Conservation (phyloP, 2,888 invertebrate species). For the Drosophila hamatofila region DNA sequence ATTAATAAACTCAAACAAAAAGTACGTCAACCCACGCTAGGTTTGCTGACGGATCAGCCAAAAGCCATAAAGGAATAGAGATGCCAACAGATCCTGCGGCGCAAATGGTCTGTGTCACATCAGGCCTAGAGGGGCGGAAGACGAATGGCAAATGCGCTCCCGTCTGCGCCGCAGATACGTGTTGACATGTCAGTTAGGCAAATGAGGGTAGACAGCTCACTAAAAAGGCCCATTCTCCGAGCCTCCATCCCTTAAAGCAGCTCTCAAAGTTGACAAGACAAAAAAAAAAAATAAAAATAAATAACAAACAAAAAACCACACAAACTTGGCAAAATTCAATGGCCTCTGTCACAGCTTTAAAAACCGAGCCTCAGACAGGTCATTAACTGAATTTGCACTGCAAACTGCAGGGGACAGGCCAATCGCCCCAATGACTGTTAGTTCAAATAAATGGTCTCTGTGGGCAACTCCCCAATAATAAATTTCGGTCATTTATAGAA, state of each 20-base stretch:
- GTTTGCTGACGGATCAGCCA: conserved; percentile 65
- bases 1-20: conserved; percentile 69
- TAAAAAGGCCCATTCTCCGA: conserved; percentile 4
- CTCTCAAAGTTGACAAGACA: conserved; percentile 2
- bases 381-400: conserved; percentile 51
- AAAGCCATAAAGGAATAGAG: conserved; percentile 34
- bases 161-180: conserved; percentile 54
- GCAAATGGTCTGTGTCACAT: conserved; percentile 37
- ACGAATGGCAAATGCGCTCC: conserved; percentile 48
- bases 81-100: conserved; percentile 56
- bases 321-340: conserved; percentile 37
- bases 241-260: not conserved
- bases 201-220: conserved; percentile 76
- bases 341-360: conserved; percentile 41
- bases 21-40: conserved; percentile 51
- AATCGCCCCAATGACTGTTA: conserved; percentile 36
- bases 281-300: conserved; percentile 1
- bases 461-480: conserved; percentile 46
- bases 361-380: conserved; percentile 55
- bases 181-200: conserved; percentile 78
- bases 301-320: conserved; percentile 4
- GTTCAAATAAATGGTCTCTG: conserved; percentile 48
- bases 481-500: conserved; percentile 64
- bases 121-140: conserved; percentile 16
- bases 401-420: conserved; percentile 20